phyloP scores from a whole-genome alignment of 2,888 invertebrate species.

The Spilarctia lutea region DNA sequence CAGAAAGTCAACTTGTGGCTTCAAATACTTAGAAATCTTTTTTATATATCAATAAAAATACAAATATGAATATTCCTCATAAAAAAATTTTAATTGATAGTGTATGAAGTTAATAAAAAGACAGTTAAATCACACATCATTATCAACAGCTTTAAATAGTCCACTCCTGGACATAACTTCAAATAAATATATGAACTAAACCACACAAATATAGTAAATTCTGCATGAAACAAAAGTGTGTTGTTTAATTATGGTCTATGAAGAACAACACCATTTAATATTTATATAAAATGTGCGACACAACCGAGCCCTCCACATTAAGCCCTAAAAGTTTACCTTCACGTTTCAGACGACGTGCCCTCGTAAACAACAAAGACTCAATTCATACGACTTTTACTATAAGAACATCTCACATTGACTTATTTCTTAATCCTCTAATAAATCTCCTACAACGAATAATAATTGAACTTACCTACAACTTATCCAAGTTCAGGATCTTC shows the following conservation, averaged over 20 bases:
- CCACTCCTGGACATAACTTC: too few relatives aligned
- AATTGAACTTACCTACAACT: slow-evolving; percentile 14
- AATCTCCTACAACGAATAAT: not conserved
- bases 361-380: not conserved
- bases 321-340: slow-evolving; percentile 5
- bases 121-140: too few relatives aligned
- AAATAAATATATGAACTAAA: too few relatives aligned
- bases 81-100: not conserved
- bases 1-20: not conserved
- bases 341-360: slow-evolving; percentile 4
- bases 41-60: not conserved
- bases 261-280: not conserved
- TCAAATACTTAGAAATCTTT: not conserved
- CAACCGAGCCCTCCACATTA: not conserved
- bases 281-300: slow-evolving; percentile 4
- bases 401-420: not conserved
- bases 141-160: too few relatives aligned
- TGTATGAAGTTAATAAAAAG: too few relatives aligned
- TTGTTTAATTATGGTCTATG: not conserved
- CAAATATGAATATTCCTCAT: not conserved
- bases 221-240: not conserved
- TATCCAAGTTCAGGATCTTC: not conserved
- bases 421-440: not conserved
- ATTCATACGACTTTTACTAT: not conserved
- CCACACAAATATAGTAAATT: not conserved